Percentiles rank a stretch among this genome's conserved stretches.
Evolutionary conservation across 2,113 vertebrate genomes (phyloP).

Genomic region (Diglossa brunneiventris): DNA sequence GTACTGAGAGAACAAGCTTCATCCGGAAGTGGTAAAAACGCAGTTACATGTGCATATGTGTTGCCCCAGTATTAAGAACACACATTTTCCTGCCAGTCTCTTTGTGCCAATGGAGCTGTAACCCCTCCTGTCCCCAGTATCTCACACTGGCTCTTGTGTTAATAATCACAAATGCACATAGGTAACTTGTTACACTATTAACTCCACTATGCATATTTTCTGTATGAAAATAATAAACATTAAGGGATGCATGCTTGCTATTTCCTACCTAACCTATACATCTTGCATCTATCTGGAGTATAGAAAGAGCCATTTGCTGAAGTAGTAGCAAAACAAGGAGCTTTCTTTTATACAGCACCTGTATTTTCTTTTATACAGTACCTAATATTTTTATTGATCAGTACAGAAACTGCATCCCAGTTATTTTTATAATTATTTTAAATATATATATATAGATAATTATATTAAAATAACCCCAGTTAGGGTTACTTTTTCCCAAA

Average conservation of each 20-base stretch:
- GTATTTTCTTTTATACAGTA: not conserved
- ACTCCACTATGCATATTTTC: not conserved
- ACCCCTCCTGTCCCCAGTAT: not conserved
- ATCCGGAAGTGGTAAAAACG: not conserved
- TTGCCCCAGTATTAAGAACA: not conserved
- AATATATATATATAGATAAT: not conserved
- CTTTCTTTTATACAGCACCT: not conserved
- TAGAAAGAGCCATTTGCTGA: not conserved
- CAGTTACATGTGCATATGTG: fast-evolving
- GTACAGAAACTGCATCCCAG: not conserved
- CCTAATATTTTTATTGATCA: not conserved
- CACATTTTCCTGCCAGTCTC: not conserved
- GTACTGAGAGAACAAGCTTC: not conserved
- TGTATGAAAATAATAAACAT: not conserved
- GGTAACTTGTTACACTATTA: not conserved
- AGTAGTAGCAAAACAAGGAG: not conserved
- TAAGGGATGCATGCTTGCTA: not conserved
- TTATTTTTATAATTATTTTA: not conserved
- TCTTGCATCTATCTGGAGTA: fast-evolving
- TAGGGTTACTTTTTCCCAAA: not conserved
- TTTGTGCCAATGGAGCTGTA: not conserved
- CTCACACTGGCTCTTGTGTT: not conserved
- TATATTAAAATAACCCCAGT: not conserved
- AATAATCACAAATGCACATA: not conserved
- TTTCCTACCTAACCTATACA: not conserved